A percentile compares a stretch with the other conserved stretches of the same genome.
Evolutionary conservation across 92 coral and sea anemone genomes (phyloP).

Genomic region (Siderastrea siderea): DNA sequence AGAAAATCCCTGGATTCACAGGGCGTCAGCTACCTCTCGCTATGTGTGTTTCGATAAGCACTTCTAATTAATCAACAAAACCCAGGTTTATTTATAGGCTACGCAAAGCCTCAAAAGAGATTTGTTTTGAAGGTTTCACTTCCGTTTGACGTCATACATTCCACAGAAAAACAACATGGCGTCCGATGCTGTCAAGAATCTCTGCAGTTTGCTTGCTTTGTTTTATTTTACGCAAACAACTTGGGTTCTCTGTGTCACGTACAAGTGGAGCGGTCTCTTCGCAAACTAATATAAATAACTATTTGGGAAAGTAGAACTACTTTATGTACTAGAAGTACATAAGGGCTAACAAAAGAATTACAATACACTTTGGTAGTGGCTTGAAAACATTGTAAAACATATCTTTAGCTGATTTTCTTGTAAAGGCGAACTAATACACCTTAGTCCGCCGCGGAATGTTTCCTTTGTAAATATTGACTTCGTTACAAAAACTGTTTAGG

Average conservation of each 20-base stretch:
- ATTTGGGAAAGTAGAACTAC: not conserved
- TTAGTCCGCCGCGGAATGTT: not conserved
- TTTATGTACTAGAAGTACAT: too few relatives aligned
- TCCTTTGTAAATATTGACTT: not conserved
- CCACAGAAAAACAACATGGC: conserved; percentile 5
- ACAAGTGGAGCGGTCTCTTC: not conserved
- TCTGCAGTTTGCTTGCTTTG: not conserved
- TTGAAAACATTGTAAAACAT: too few relatives aligned
- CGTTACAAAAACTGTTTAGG: not conserved
- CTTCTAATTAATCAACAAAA: not conserved
- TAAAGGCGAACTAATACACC: too few relatives aligned
- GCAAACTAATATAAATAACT: not conserved
- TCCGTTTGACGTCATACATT: conserved; percentile 35
- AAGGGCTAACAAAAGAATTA: too few relatives aligned
- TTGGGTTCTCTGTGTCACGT: conserved; percentile 14
- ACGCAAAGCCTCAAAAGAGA: not conserved
- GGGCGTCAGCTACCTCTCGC: conserved; percentile 79
- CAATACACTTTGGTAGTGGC: too few relatives aligned
- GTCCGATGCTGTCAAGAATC: not conserved
- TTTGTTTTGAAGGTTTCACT: conserved; percentile 3
- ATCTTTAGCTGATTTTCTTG: too few relatives aligned
- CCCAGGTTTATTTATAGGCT: not conserved
- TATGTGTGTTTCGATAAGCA: conserved; percentile 48
- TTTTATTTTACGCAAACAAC: conserved; percentile 20
- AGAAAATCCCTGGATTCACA: conserved; percentile 75